phyloP scores from a whole-genome alignment of 2,888 invertebrate genomes.

The Oscheius myriophilus region DNA sequence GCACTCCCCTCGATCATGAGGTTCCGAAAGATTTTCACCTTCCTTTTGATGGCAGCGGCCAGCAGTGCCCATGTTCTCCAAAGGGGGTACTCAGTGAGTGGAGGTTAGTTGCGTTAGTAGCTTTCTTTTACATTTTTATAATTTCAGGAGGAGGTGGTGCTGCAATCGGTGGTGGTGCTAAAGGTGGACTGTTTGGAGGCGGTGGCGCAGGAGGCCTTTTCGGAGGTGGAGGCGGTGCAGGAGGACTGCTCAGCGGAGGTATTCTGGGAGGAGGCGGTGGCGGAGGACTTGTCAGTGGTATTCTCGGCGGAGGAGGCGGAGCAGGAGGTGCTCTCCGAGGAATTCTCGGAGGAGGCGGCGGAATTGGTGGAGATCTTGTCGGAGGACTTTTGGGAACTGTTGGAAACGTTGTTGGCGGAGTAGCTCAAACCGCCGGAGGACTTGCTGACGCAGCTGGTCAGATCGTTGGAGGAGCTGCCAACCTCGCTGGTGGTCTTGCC shows the following conservation, averaged over 20 bases:
- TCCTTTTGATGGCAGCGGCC: background rate
- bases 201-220: no score
- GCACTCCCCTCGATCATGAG: constrained; percentile 10
- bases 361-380: constrained; percentile 3
- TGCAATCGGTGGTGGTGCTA: no score
- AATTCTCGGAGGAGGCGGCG: constrained; percentile 11
- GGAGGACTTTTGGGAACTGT: background rate
- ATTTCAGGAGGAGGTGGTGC: background rate
- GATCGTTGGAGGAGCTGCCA: constrained; percentile 1
- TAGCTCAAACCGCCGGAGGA: constrained; percentile 1
- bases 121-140: background rate
- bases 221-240: background rate
- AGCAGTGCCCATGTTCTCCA: no score
- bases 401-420: background rate
- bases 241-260: background rate
- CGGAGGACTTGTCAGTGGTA: background rate
- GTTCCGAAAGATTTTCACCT: constrained; percentile 1
- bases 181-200: no score
- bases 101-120: background rate
- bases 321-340: constrained; percentile 6
- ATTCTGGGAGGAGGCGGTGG: background rate
- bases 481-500: background rate
- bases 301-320: background rate
- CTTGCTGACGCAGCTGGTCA: constrained; percentile 8
- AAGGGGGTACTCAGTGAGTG: no score